Percentiles rank a stretch among this genome's conserved stretches.
These are phyloP conservation scores for Arremon brunneinucha DNA, from an alignment of 2,797 vertebrate genomes.

Conservation along the genomic window DNA sequence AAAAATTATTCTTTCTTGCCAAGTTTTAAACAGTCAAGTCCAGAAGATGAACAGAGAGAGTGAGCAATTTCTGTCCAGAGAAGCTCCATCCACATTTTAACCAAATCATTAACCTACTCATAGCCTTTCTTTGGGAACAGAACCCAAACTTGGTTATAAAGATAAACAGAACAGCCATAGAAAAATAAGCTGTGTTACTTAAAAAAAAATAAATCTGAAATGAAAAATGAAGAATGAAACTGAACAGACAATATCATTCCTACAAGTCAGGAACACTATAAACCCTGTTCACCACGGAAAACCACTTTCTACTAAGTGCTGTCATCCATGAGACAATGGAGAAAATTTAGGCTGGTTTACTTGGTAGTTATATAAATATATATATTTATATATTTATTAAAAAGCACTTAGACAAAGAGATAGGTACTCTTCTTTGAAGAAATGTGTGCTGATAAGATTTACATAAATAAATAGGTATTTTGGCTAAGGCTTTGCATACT, in stretches of 20 bases:
- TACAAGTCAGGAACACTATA: background rate
- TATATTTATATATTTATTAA: conserved; percentile 28
- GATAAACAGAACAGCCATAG: background rate
- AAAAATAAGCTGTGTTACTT: background rate
- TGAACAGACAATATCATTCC: background rate
- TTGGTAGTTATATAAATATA: background rate
- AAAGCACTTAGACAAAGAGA: conserved; percentile 52
- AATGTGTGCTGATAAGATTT: conserved; percentile 60
- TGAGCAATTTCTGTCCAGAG: background rate
- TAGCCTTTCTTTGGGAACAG: background rate
- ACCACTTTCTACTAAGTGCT: conserved; percentile 3
- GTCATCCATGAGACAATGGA: conserved; percentile 4
- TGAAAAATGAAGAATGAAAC: background rate
- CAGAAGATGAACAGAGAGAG: background rate
- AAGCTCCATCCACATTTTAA: background rate
- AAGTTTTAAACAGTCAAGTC: background rate
- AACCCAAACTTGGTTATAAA: background rate
- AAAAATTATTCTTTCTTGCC: background rate
- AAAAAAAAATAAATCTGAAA: background rate
- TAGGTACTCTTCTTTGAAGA: conserved; percentile 57
- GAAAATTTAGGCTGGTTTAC: background rate
- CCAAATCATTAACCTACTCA: background rate
- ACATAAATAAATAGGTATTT: conserved; percentile 63
- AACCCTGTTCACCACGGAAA: background rate
- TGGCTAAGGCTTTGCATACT: conserved; percentile 66